Base-by-base conservation (phyloP, 1,140 invertebrate genomes). In the Ladona fulva region DNA sequence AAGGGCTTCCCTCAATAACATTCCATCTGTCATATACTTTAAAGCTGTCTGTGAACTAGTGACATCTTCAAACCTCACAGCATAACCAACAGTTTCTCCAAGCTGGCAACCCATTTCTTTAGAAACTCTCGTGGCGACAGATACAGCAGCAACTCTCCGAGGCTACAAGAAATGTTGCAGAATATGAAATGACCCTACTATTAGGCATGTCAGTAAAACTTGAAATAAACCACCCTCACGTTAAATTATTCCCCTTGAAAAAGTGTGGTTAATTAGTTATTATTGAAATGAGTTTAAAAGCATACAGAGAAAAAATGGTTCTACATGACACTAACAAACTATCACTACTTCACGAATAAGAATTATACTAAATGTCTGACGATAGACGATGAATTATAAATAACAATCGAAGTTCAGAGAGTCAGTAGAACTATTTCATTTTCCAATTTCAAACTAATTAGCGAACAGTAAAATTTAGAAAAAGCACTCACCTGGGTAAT, bases 11-110 rank as follows among this genome's bases (percentile, higher is more conserved):
- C 96, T 85, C 0, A 99, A 86, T 80, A 99, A 86, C 94, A 98
- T 97, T 78, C 97, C 97, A 88, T 98, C 97, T 75, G 97, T 98
- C 81, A 97, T 86, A 86, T 93, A 98, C 84, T 93, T 93, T 11
- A 98, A 90, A 86, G 91, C 92, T 0, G 96, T 98, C 76, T 87
- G 85, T 0, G 87, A 81, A 76, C 91, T 92, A 0, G 92, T 93
- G 0, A 89, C 87, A 85, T 97, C 94, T 86, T 98, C 95, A 89
- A 98, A 99, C 81, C 97, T 89, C 0, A 99, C 95, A 81, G 91
- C 91, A 83, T 97, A 99, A 0, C 96, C 96, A 74, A 97, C 92
- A 74, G 90, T 83, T 79, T 89, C 88, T 24, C 95, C 95, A n/a
- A 93, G 81, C 76, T 85, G 80, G 37, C 81, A 84, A 42, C 87